Evolutionary conservation across 2,113 vertebrate genomes (phyloP).

Genomic region (Lagopus muta): DNA sequence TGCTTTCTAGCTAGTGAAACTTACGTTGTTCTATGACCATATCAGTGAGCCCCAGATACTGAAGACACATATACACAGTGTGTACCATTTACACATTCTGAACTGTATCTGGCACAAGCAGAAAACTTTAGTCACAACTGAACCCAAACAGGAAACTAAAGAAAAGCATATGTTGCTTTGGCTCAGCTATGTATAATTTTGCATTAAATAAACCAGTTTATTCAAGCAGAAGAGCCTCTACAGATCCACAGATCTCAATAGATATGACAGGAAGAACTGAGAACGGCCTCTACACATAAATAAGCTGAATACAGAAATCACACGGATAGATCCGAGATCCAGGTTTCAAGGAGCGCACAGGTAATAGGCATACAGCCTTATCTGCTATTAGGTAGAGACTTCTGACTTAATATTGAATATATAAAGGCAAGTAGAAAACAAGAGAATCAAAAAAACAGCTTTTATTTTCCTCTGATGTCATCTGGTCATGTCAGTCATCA

Average conservation of each 20-base stretch:
- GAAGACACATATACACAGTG: neutral
- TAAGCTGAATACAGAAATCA: neutral
- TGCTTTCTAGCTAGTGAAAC: neutral
- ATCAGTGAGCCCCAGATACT: neutral
- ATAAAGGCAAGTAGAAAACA: slow-evolving; percentile 11
- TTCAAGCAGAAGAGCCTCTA: slow-evolving; percentile 18
- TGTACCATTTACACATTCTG: neutral
- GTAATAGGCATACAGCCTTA: neutral
- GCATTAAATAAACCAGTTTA: neutral
- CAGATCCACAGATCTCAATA: neutral
- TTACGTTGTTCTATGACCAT: neutral
- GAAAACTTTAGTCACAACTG: neutral
- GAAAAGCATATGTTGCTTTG: neutral
- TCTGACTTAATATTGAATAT: slow-evolving; percentile 26
- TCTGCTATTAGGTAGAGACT: neutral
- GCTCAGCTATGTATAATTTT: neutral
- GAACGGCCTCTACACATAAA: neutral
- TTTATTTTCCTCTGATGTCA: slow-evolving; percentile 35
- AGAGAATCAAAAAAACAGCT: slow-evolving; percentile 24
- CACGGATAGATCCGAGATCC: neutral
- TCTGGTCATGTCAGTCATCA: neutral
- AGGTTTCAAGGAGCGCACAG: neutral
- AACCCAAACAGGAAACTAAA: slow-evolving; percentile 25
- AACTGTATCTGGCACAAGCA: neutral
- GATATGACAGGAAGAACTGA: neutral